Percentiles rank a stretch among this genome's conserved stretches.
phyloP scores from a whole-genome alignment of 2,888 invertebrate species.

The Melinopterus prodromus region DNA sequence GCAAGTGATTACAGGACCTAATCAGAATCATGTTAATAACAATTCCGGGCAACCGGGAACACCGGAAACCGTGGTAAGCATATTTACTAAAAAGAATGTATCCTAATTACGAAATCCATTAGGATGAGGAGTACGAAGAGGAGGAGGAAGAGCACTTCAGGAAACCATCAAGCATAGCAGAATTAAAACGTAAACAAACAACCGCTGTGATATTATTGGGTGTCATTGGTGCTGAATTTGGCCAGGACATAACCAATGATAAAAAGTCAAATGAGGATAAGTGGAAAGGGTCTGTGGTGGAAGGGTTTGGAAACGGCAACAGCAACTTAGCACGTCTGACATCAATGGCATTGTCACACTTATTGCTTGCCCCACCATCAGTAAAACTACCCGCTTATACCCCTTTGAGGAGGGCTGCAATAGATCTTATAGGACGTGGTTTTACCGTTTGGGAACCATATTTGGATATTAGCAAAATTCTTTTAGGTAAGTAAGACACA shows the following conservation, averaged over 20 bases:
- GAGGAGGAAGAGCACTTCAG: slow-evolving; percentile 88
- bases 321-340: slow-evolving; percentile 91
- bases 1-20: slow-evolving; percentile 63
- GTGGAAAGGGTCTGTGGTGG: slow-evolving; percentile 84
- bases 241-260: slow-evolving; percentile 85
- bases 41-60: slow-evolving; percentile 41
- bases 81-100: background rate
- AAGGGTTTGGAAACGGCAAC: slow-evolving; percentile 80
- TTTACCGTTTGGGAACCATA: slow-evolving; percentile 99
- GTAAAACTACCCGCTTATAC: slow-evolving; percentile 89
- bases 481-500: slow-evolving; percentile 64
- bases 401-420: slow-evolving; percentile 93
- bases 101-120: slow-evolving; percentile 44
- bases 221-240: slow-evolving; percentile 98
- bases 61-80: slow-evolving; percentile 34
- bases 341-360: slow-evolving; percentile 92
- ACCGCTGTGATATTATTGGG: slow-evolving; percentile 96
- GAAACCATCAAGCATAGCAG: slow-evolving; percentile 85
- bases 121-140: slow-evolving; percentile 82
- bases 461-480: slow-evolving; percentile 88
- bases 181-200: slow-evolving; percentile 92
- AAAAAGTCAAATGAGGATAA: slow-evolving; percentile 69
- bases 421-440: slow-evolving; percentile 95
- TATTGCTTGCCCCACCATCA: slow-evolving; percentile 87
- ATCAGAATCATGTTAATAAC: slow-evolving; percentile 60